phyloP scores from a whole-genome alignment of 2,888 invertebrate genomes.

The Dyspetes luteomarginatus region DNA sequence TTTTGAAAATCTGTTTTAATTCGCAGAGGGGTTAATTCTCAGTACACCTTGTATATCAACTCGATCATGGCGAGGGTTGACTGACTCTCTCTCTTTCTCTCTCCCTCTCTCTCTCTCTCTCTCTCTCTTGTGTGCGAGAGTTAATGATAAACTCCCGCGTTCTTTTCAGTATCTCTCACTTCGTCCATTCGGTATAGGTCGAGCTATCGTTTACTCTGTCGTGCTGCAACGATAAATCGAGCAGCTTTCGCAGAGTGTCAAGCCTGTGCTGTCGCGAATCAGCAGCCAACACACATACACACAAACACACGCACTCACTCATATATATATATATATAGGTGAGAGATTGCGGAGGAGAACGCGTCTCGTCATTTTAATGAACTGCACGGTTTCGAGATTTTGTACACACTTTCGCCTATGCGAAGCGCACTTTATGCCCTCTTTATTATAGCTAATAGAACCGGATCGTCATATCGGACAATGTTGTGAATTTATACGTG shows the following conservation, averaged over 20 bases:
- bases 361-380: conserved; percentile 49
- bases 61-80: neutral
- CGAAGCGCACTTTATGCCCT: conserved; percentile 25
- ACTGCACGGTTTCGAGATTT: conserved; percentile 12
- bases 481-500: neutral
- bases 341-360: conserved; percentile 18
- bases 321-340: conserved; percentile 4
- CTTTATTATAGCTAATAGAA: conserved; percentile 30
- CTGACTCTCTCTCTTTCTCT: no score
- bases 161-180: conserved; percentile 2
- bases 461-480: conserved; percentile 12
- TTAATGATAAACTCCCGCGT: conserved; percentile 51
- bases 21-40: neutral
- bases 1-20: neutral
- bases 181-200: conserved; percentile 40
- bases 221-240: conserved; percentile 70
- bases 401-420: conserved; percentile 20
- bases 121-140: conserved; percentile 21
- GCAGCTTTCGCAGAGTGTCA: conserved; percentile 52
- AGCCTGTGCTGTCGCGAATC: conserved; percentile 23
- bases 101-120: no score
- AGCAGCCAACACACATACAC: neutral
- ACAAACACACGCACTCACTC: neutral
- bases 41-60: neutral
- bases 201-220: conserved; percentile 62